A percentile compares a stretch with the other conserved stretches of the same genome.
Conservation (phyloP, 2,797 vertebrate species). For the Pangasius djambal region DNA sequence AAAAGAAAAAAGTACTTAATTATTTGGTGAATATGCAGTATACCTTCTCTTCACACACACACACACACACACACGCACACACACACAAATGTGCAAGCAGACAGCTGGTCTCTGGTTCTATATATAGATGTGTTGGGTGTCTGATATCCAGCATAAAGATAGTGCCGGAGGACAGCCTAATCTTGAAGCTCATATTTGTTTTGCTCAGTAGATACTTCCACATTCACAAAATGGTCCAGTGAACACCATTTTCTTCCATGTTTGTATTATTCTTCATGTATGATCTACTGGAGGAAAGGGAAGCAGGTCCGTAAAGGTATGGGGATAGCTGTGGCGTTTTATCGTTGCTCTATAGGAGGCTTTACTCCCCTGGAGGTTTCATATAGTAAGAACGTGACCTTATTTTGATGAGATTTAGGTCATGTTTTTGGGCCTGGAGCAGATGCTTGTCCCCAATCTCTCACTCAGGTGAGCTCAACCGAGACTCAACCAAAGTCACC, state of each 20-base stretch:
- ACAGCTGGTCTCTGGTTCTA: conserved; percentile 47
- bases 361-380: conserved; percentile 1
- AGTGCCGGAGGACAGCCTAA: conserved; percentile 30
- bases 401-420: conserved; percentile 40
- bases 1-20: too few relatives aligned
- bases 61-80: conserved; percentile 15
- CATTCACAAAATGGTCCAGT: not conserved
- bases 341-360: not conserved
- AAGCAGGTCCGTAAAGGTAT: not conserved
- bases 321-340: not conserved
- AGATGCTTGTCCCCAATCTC: conserved; percentile 64
- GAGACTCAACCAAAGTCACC: conserved; percentile 63
- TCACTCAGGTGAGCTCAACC: conserved; percentile 47
- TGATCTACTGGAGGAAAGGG: not conserved
- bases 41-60: conserved; percentile 7
- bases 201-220: conserved; percentile 14
- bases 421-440: conserved; percentile 39
- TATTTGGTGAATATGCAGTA: not conserved
- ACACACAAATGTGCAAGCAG: conserved; percentile 32
- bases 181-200: conserved; percentile 22
- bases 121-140: conserved; percentile 61
- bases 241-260: not conserved
- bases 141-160: conserved; percentile 49
- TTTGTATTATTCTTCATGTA: not conserved
- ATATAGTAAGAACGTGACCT: not conserved